Conservation (phyloP, 2,888 invertebrate species). For the Barypeithes pellucidus region DNA sequence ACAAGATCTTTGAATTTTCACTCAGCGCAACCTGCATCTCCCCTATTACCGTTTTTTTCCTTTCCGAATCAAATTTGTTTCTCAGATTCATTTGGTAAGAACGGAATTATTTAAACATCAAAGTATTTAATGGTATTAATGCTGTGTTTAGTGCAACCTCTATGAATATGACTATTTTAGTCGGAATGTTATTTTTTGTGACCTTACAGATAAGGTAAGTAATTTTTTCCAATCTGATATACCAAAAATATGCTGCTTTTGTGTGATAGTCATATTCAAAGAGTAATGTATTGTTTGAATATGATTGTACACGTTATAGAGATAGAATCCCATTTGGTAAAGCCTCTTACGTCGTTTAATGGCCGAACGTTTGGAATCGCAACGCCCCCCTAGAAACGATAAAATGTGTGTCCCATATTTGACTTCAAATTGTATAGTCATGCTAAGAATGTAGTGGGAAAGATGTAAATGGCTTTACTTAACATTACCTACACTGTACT, state of each 20-base stretch:
- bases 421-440: too few relatives aligned
- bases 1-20: too few relatives aligned
- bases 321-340: background rate
- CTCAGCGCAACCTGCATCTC: too few relatives aligned
- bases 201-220: conserved; percentile 63
- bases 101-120: background rate
- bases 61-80: too few relatives aligned
- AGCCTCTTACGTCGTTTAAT: too few relatives aligned
- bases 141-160: conserved; percentile 53
- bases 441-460: too few relatives aligned
- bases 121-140: background rate
- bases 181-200: background rate
- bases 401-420: too few relatives aligned
- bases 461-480: too few relatives aligned
- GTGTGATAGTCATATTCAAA: conserved; percentile 69
- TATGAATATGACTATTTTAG: conserved; percentile 68
- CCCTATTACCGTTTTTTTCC: too few relatives aligned
- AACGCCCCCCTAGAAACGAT: too few relatives aligned
- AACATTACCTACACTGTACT: conserved; percentile 1
- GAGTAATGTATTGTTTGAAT: conserved; percentile 64
- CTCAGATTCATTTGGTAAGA: too few relatives aligned
- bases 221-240: conserved; percentile 40
- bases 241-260: conserved; percentile 33
- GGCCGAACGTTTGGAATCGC: too few relatives aligned
- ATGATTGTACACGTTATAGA: conserved; percentile 60